A percentile compares a stretch with the other conserved stretches of the same genome.
Evolutionary conservation across 2,797 vertebrate genomes (phyloP).

Genomic region (Ciconia nigra): DNA sequence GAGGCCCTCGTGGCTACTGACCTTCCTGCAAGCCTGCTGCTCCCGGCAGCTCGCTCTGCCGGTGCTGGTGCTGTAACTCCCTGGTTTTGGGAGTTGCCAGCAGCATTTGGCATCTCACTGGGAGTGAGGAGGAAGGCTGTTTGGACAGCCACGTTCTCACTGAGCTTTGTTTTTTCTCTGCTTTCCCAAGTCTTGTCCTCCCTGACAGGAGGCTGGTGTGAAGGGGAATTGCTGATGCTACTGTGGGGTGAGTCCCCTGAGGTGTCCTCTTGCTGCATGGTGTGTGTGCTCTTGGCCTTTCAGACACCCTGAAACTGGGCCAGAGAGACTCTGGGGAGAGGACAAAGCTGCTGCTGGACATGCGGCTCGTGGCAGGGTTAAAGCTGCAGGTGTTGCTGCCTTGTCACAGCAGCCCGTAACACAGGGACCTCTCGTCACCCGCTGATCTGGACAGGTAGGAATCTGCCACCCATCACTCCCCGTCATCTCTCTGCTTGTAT

Average conservation of each 20-base stretch:
- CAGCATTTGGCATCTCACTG: accelerated
- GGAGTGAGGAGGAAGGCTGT: background rate
- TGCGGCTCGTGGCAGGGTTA: background rate
- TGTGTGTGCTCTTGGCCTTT: background rate
- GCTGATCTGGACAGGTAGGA: background rate
- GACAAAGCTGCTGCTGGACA: background rate
- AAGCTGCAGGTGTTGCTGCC: background rate
- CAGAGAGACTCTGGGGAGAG: background rate
- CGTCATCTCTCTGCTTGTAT: background rate
- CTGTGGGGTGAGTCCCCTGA: background rate
- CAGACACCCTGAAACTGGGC: background rate
- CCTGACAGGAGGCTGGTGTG: background rate
- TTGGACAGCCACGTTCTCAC: background rate
- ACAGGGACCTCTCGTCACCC: background rate
- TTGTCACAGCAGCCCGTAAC: background rate
- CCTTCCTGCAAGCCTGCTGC: accelerated
- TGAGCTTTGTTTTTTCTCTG: background rate
- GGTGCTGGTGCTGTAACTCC: too few species aligned
- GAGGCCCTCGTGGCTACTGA: accelerated
- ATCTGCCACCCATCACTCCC: background rate
- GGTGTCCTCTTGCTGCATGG: too few species aligned
- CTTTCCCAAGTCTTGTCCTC: background rate
- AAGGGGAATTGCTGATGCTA: background rate
- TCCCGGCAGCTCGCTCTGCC: background rate
- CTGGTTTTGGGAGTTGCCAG: background rate